Evolutionary conservation across 2,888 invertebrate species (phyloP), one percentile per base, ranked within the genome.

Genomic region (Leptarthrus brevirostris): DNA sequence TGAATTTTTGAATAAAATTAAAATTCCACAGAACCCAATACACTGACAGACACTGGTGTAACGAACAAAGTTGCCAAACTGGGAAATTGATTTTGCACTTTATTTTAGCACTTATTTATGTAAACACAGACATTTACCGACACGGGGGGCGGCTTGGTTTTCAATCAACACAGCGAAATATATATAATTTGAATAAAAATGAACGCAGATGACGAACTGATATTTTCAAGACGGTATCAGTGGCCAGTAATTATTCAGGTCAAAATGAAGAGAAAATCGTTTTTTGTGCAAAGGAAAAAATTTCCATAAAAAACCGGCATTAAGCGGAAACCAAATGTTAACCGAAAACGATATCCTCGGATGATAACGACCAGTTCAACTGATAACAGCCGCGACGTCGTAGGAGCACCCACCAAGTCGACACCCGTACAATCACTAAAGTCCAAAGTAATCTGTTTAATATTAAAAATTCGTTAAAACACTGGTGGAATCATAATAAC

Each of bases 291-390:
- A 5, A 16, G 36, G 36, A n/a, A 58, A 58, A 58, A 58, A 58
- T 22, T 40, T 36, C 36, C 58, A 58, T 24, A 64, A 64, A 54
- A n/a, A 54, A 64, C 44, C 64, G 64, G 64, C 64, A 64, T 44
- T 44, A 64, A 64, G 20, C 47, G 24, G 64, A 64, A 64, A 64
- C 47, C 44, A 64, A 44, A 47, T 20, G 44, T 24, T 24, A 64
- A 2, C 36, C 58, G 36, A 58, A 36, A 24, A 44, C 64, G 47
- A 64, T 64, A 64, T 64, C 12, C 24, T 10, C 44, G 5, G 24
- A 20, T 61, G 61, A 61, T 61, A 61, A 61, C 61, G 34, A 47
- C 47, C 30, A 30, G 30, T 30, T 4, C 3, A 8, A 47, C 12
- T 47, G 47, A 47, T 47, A 47, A 47, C 47, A 47, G 16, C 4